Evolutionary conservation across 2,797 vertebrate genomes (phyloP).

Genomic region (Zalophus californianus): DNA sequence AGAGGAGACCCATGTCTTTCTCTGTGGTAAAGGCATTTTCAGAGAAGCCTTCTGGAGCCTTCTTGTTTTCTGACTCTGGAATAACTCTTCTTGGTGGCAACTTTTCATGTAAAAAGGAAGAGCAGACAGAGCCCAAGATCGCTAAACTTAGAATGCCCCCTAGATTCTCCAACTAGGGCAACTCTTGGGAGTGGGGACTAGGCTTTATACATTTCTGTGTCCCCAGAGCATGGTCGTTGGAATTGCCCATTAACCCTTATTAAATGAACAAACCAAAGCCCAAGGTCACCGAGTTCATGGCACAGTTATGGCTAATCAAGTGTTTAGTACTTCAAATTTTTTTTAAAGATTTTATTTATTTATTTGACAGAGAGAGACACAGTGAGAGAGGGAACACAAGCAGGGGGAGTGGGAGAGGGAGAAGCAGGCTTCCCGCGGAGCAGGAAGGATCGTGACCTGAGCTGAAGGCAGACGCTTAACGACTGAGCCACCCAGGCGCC

Average conservation of each 20-base stretch:
- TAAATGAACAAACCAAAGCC: background rate
- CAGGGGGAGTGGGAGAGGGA: no score
- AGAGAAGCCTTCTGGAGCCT: background rate
- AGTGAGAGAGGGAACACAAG: no score
- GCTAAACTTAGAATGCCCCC: background rate
- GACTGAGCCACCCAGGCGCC: no score
- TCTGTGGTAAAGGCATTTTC: background rate
- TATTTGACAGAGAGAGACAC: no score
- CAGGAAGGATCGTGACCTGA: no score
- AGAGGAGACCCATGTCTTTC: background rate
- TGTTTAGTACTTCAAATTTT: background rate
- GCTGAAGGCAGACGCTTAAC: no score
- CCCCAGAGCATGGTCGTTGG: background rate
- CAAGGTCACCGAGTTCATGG: background rate
- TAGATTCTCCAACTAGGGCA: background rate
- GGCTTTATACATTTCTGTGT: background rate
- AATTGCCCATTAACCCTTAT: conserved; percentile 19
- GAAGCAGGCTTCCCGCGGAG: no score
- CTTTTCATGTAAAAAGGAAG: background rate
- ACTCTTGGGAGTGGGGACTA: background rate
- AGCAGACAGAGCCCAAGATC: background rate
- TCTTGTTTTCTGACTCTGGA: conserved; percentile 19
- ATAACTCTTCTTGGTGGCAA: background rate
- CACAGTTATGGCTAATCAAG: background rate
- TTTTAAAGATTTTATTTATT: no score